Conservation (phyloP, 2,113 vertebrate genomes). For the Melanocharis versteri region DNA sequence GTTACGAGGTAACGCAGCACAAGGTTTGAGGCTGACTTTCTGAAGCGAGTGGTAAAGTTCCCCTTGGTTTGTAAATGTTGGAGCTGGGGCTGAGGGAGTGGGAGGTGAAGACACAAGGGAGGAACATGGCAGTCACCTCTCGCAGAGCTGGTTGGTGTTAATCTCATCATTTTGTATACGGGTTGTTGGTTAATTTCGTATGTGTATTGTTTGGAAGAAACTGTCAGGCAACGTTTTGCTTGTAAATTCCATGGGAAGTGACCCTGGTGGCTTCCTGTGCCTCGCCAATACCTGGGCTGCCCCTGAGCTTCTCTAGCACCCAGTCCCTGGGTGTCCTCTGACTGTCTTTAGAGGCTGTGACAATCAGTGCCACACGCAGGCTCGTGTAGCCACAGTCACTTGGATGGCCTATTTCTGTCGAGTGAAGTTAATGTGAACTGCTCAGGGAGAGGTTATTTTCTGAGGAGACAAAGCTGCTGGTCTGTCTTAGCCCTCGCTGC, state of each 20-base stretch:
- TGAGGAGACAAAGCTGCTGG: not conserved
- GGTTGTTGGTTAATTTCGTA: accelerated
- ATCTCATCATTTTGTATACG: not conserved
- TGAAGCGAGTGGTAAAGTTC: accelerated
- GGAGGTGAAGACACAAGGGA: not conserved
- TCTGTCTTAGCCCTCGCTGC: not conserved
- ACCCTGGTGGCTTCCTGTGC: not conserved
- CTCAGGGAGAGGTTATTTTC: not conserved
- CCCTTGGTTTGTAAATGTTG: not conserved
- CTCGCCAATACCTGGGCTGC: too few relatives aligned
- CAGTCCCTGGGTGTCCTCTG: not conserved
- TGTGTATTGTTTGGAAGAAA: not conserved
- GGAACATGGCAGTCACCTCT: accelerated
- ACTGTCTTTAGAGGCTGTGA: not conserved
- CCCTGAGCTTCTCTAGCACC: not conserved
- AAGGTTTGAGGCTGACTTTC: accelerated
- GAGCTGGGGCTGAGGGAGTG: not conserved
- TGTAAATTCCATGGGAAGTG: not conserved
- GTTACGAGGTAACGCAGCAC: accelerated
- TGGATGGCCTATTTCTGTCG: constrained; percentile 41
- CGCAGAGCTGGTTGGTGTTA: not conserved
- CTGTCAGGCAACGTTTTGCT: accelerated
- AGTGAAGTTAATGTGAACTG: not conserved
- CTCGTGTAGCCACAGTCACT: not conserved
- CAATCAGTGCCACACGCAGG: not conserved